A percentile compares a stretch with the other conserved stretches of the same genome.
These are phyloP conservation scores for Drosophila auraria DNA, from an alignment of 1,140 invertebrate genomes.

Conservation along the genomic window DNA sequence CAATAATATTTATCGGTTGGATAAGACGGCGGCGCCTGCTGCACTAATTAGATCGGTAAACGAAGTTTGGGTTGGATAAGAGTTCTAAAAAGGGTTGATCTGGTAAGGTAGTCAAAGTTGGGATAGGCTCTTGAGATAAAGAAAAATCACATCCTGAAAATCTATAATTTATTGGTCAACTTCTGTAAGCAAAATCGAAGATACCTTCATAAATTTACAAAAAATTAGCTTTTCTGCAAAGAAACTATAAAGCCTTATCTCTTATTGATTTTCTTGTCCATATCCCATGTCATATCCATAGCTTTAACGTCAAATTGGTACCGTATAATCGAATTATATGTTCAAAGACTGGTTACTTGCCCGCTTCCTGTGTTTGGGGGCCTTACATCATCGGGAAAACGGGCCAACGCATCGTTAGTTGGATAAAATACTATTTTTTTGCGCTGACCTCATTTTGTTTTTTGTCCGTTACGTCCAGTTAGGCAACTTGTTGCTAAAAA, in stretches of 20 bases:
- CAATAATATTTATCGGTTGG: slow-evolving; percentile 42
- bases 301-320: slow-evolving; percentile 1
- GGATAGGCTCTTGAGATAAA: neutral
- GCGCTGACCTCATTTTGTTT: slow-evolving; percentile 47
- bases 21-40: slow-evolving; percentile 9
- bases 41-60: slow-evolving; percentile 37
- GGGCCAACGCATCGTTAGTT: slow-evolving; percentile 52
- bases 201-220: neutral
- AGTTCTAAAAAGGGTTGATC: neutral
- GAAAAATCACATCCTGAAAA: no score
- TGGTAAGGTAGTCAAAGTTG: neutral
- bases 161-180: no score
- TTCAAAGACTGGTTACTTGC: slow-evolving; percentile 32
- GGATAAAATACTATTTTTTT: slow-evolving; percentile 44
- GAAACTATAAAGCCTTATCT: neutral
- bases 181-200: neutral
- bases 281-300: slow-evolving; percentile 12
- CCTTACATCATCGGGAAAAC: slow-evolving; percentile 51
- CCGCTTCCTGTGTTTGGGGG: slow-evolving; percentile 40
- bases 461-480: slow-evolving; percentile 55
- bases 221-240: neutral
- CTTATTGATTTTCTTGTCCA: neutral
- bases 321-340: slow-evolving; percentile 37
- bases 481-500: slow-evolving; percentile 54
- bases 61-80: slow-evolving; percentile 12